Conservation (phyloP, 1,140 invertebrate species). For the Camponotus vicinus region DNA sequence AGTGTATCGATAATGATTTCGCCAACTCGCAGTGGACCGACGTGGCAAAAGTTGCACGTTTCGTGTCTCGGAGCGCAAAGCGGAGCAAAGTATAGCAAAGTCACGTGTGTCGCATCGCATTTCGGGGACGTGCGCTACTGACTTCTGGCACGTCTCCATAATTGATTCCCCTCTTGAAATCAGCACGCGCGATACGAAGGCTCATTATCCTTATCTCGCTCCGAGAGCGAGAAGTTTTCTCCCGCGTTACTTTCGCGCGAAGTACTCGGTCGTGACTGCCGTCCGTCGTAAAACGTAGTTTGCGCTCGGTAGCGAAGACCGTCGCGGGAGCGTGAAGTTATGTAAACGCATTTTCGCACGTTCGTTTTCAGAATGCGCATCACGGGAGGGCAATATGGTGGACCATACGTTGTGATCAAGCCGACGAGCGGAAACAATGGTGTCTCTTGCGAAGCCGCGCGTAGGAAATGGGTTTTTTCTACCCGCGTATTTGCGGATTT, state of each 20-base stretch:
- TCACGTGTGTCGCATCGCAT: conserved; percentile 21
- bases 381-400: neutral
- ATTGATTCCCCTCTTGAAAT: conserved; percentile 44
- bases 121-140: conserved; percentile 32
- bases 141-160: conserved; percentile 55
- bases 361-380: conserved; percentile 21
- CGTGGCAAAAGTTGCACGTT: conserved; percentile 44
- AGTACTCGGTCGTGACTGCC: neutral
- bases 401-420: conserved; percentile 37
- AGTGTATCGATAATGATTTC: conserved; percentile 57
- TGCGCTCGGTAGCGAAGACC: neutral
- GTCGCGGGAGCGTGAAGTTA: conserved; percentile 26
- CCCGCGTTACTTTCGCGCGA: conserved; percentile 16
- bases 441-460: neutral
- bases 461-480: neutral
- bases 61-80: neutral
- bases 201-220: conserved; percentile 42
- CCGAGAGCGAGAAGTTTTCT: conserved; percentile 20
- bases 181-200: neutral
- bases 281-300: conserved; percentile 20
- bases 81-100: neutral
- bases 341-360: conserved; percentile 19
- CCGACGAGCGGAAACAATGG: neutral
- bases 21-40: conserved; percentile 5
- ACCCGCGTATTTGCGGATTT: neutral